These are phyloP conservation scores for Heterocephalus glaber DNA, from an alignment of 2,113 vertebrate species.

Conservation along the genomic window DNA sequence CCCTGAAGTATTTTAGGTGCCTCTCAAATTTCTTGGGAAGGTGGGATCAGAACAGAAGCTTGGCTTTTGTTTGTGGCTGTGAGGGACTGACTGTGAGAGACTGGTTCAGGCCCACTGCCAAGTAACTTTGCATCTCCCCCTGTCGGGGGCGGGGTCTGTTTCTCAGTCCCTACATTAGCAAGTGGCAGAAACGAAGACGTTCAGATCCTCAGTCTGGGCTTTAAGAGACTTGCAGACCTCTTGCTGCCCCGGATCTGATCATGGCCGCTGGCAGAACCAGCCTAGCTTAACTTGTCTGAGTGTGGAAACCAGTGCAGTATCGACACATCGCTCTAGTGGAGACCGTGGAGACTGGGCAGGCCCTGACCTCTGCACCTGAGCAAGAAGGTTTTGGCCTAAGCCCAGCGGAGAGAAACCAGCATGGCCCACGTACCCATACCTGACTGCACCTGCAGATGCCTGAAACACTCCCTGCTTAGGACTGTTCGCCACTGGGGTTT, in stretches of 20 bases:
- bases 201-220: not conserved
- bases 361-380: too few species aligned
- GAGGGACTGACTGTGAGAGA: not conserved
- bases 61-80: not conserved
- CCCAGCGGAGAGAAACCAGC: not conserved
- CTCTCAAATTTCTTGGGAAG: not conserved
- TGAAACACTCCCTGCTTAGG: not conserved
- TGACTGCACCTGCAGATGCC: fast-evolving
- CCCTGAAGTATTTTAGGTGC: not conserved
- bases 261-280: not conserved
- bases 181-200: not conserved
- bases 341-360: fast-evolving
- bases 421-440: not conserved
- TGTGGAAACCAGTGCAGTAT: fast-evolving
- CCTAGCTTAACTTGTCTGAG: not conserved
- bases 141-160: fast-evolving
- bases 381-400: not conserved
- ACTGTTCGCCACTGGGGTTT: too few species aligned
- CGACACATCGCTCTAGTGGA: fast-evolving
- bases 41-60: not conserved
- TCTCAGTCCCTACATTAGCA: not conserved
- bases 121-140: not conserved
- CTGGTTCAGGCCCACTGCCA: fast-evolving
- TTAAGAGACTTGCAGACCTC: not conserved
- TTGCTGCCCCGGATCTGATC: fast-evolving